Conservation (phyloP, 1,140 invertebrate genomes). For the Zaprionus vittiger region DNA sequence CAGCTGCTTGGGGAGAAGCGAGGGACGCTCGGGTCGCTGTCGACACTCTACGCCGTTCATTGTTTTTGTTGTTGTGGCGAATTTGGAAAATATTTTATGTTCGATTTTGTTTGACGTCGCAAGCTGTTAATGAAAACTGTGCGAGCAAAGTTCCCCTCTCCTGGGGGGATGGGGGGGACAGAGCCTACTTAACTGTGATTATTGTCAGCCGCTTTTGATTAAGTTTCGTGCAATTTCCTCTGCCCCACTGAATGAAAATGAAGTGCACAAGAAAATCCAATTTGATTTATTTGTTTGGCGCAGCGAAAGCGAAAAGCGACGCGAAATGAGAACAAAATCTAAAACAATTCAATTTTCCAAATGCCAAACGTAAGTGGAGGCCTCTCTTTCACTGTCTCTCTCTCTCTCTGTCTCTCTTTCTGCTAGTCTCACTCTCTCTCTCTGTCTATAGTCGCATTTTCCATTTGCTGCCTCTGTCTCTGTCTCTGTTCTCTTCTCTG, state of each 20-base stretch:
- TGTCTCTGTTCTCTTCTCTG: neutral
- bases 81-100: constrained; percentile 35
- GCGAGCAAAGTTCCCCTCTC: neutral
- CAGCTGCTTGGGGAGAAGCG: neutral
- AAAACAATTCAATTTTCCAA: constrained; percentile 82
- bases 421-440: neutral
- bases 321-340: constrained; percentile 64
- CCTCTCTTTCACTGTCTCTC: neutral
- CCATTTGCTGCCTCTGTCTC: neutral
- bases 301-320: constrained; percentile 40
- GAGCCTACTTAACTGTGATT: constrained; percentile 35
- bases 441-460: neutral
- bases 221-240: constrained; percentile 62
- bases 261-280: constrained; percentile 80
- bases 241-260: constrained; percentile 38
- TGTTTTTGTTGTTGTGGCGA: neutral
- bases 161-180: neutral
- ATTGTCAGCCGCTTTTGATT: constrained; percentile 42
- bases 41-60: neutral
- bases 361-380: constrained; percentile 61
- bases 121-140: constrained; percentile 10
- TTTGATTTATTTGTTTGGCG: constrained; percentile 74
- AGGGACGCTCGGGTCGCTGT: neutral
- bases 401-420: neutral
- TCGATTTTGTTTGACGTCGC: neutral